Evolutionary conservation across 1,140 invertebrate species (phyloP).

Genomic region (Steinernema khuongi): DNA sequence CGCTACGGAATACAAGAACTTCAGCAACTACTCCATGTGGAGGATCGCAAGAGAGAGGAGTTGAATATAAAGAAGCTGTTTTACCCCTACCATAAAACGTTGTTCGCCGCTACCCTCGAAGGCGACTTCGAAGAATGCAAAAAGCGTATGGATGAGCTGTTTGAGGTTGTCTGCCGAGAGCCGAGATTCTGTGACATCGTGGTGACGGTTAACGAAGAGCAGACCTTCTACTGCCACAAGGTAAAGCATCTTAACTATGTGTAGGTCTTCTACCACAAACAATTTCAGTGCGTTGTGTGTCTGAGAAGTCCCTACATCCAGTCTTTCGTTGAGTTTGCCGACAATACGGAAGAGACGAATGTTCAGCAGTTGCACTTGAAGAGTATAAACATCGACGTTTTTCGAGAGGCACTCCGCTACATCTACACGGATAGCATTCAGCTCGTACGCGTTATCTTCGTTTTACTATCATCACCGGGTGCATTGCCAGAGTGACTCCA

Average conservation of each 20-base stretch:
- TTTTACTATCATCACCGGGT: neutral
- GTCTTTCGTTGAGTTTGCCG: neutral
- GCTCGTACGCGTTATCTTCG: neutral
- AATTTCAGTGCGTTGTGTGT: neutral
- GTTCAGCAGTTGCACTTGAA: neutral
- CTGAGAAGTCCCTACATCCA: neutral
- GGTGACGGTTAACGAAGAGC: neutral
- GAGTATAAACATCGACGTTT: neutral
- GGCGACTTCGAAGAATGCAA: neutral
- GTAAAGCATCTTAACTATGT: neutral
- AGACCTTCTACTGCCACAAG: neutral
- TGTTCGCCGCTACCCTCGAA: neutral
- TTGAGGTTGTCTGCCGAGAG: neutral
- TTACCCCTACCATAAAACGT: neutral
- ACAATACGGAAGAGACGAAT: neutral
- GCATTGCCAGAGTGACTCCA: neutral
- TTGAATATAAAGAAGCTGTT: neutral
- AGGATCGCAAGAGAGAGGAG: too few species aligned
- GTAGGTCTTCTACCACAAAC: neutral
- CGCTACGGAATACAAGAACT: neutral
- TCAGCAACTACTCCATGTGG: neutral
- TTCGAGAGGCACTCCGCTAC: neutral
- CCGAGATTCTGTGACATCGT: neutral
- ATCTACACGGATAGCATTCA: neutral
- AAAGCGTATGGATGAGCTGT: neutral